phyloP scores from a whole-genome alignment of 1,140 invertebrate species.

The Tribolium castaneum region DNA sequence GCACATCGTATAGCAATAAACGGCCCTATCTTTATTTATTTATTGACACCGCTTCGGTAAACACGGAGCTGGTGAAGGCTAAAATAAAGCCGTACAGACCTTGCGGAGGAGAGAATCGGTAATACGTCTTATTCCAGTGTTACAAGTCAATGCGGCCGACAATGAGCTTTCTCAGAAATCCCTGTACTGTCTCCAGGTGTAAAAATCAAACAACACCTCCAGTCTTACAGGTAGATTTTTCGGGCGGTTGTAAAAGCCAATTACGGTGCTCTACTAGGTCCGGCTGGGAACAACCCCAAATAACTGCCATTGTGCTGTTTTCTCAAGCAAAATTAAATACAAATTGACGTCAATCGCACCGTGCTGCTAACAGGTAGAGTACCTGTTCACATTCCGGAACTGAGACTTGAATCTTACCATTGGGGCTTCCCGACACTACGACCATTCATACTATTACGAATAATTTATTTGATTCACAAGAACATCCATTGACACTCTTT shows the following conservation, averaged over 20 bases:
- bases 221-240: conserved; percentile 42
- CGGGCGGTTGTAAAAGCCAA: conserved; percentile 38
- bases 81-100: conserved; percentile 24
- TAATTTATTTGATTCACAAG: conserved; percentile 4
- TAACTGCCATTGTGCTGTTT: conserved; percentile 32
- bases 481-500: not conserved
- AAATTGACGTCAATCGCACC: conserved; percentile 33
- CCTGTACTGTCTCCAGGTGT: conserved; percentile 47
- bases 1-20: conserved; percentile 15
- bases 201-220: conserved; percentile 45
- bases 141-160: conserved; percentile 24
- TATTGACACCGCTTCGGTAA: conserved; percentile 9
- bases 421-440: not conserved
- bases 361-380: conserved; percentile 15
- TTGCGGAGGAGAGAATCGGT: conserved; percentile 14
- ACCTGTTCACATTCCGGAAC: conserved; percentile 25
- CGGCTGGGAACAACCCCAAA: conserved; percentile 16
- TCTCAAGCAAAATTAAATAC: conserved; percentile 29
- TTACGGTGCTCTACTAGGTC: conserved; percentile 15
- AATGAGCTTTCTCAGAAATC: conserved; percentile 43
- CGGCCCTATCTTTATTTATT: conserved; percentile 9
- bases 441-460: not conserved
- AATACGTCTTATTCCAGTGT: conserved; percentile 27
- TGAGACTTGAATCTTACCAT: not conserved
- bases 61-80: conserved; percentile 4